These are phyloP conservation scores for Pseudomyrmex flavicornis DNA, from an alignment of 1,140 invertebrate species.

Conservation along the genomic window DNA sequence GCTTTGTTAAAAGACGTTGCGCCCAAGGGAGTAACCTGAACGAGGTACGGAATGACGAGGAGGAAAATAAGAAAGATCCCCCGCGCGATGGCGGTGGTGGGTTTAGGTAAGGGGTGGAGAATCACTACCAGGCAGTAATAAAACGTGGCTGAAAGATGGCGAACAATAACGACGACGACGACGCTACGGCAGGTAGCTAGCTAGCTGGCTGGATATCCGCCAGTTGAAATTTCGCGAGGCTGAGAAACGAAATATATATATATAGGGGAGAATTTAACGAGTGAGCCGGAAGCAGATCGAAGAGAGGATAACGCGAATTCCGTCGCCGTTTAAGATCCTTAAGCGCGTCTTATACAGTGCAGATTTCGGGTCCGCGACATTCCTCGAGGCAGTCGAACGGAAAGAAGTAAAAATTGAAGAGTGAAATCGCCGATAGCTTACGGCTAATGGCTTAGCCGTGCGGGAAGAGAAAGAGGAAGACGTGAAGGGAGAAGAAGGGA, in stretches of 20 bases:
- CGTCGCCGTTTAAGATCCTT: not conserved
- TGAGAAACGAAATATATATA: slow-evolving; percentile 37
- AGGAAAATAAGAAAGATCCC: slow-evolving; percentile 55
- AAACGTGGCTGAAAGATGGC: slow-evolving; percentile 60
- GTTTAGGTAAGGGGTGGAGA: slow-evolving; percentile 2
- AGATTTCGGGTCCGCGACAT: not conserved
- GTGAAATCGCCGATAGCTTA: not conserved
- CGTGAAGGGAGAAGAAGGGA: not conserved
- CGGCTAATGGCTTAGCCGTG: not conserved
- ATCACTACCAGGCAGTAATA: slow-evolving; percentile 40
- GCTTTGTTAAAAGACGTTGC: slow-evolving; percentile 71
- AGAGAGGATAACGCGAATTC: slow-evolving; percentile 9
- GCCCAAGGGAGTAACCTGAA: slow-evolving; percentile 48
- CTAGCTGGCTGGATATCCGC: slow-evolving; percentile 38
- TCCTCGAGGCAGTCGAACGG: slow-evolving; percentile 14
- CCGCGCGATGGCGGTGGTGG: not conserved
- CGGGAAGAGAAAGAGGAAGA: not conserved
- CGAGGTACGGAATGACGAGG: slow-evolving; percentile 50
- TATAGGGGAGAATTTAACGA: slow-evolving; percentile 20
- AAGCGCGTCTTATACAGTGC: slow-evolving; percentile 19
- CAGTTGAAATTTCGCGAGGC: slow-evolving; percentile 53
- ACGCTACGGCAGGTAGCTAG: slow-evolving; percentile 34
- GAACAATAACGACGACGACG: slow-evolving; percentile 48
- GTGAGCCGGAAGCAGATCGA: not conserved
- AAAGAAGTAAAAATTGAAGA: slow-evolving; percentile 35